These are phyloP conservation scores for Pituophis catenifer DNA, from an alignment of 2,113 vertebrate genomes.

Conservation along the genomic window DNA sequence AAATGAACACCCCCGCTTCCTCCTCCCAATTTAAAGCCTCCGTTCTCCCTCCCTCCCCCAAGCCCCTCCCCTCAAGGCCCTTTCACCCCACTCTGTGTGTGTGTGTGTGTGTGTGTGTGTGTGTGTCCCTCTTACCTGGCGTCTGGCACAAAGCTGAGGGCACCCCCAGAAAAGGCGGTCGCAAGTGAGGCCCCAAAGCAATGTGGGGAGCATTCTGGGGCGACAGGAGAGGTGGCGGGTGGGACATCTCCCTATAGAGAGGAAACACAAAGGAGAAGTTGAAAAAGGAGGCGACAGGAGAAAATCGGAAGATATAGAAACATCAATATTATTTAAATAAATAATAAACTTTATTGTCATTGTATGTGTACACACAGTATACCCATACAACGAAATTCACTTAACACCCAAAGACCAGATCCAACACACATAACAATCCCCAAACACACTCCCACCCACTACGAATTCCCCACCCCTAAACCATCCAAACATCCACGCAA, in stretches of 20 bases:
- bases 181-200: slow-evolving; percentile 88
- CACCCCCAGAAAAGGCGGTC: slow-evolving; percentile 93
- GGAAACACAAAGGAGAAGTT: neutral
- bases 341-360: too few relatives aligned
- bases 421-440: too few relatives aligned
- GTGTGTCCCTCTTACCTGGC: slow-evolving; percentile 78
- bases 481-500: too few relatives aligned
- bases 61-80: neutral
- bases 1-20: neutral
- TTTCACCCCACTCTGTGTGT: rapidly evolving
- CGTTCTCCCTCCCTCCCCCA: neutral
- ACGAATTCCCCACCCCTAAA: too few relatives aligned
- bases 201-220: slow-evolving; percentile 91
- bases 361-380: too few relatives aligned
- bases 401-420: too few relatives aligned
- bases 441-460: too few relatives aligned
- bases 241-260: slow-evolving; percentile 85
- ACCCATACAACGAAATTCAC: too few relatives aligned
- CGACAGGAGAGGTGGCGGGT: slow-evolving; percentile 88
- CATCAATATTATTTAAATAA: too few relatives aligned
- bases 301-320: too few relatives aligned
- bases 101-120: too few relatives aligned
- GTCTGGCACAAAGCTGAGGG: slow-evolving; percentile 92
- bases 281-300: neutral
- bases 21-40: neutral